Evolutionary conservation across 2,113 vertebrate species (phyloP), one percentile per base, ranked within the genome.

Genomic region (Siniperca chuatsi): DNA sequence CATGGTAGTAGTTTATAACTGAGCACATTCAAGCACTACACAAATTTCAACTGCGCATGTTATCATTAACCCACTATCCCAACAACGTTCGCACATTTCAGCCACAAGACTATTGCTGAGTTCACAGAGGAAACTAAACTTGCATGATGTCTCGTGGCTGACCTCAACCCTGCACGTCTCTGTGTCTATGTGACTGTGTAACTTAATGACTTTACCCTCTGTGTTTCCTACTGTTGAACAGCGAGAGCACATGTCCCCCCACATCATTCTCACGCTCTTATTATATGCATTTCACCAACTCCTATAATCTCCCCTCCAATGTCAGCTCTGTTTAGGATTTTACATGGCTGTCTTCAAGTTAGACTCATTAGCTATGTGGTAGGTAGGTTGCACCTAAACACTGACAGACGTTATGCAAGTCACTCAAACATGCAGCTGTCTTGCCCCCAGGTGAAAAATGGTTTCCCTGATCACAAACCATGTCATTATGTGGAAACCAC

Each of bases 141-240:
- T 75, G 11, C 78, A 68, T 40, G 21, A 66, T 62, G 52, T 70
- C 78, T 74, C 42, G 77, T 44, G 78, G 85, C 84, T 79, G 86
- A 91, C 86, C 87, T 87, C 76, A 74, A 71, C 44, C 54, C 81
- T 33, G n/a, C 35, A 29, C 4, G 37, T 64, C 50, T 74, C 61
- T 62, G 67, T 68, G 76, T 80, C 50, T 74, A 1, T 75, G 60
- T n/a, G 75, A 71, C 70, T 33, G 46, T 46, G 61, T 33, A 65
- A 60, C 78, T 33, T 92, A 94, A 95, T 82, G 91, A 87, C 87
- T 93, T 93, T 90, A 66, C 91, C 92, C 75, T 85, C 82, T 92
- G 93, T 68, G 68, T 81, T 92, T 90, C 87, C 81, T 84, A 54
- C 74, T 33, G 79, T 67, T 60, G 62, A 79, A 79, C 79, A 82